Evolutionary conservation across 2,113 vertebrate species (phyloP), one percentile per base, ranked within the genome.

Genomic region (Mystacornis crossleyi): DNA sequence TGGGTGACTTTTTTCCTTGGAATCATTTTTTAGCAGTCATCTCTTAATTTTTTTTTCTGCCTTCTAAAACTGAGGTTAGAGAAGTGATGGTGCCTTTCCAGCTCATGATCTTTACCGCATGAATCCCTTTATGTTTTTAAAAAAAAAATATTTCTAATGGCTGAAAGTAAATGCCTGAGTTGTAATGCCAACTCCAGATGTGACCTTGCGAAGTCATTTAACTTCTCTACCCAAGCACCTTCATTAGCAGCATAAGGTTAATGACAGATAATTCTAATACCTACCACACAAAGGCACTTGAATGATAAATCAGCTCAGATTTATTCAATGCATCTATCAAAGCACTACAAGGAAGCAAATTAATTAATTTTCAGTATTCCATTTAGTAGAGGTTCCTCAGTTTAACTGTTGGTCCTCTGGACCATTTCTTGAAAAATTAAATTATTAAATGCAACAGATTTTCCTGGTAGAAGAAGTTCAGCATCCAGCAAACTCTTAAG

Each of bases 201-300:
- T 75, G 70, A 94, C 81, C 66, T 94, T 96, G 89, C 34, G 62
- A 84, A 91, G 17, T 79, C 36, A 64, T 81, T 93, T 83, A 84
- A 77, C 53, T 81, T 89, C 53, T 47, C 19, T 38, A 43, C 36
- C 14, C 26, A 65, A 80, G 51, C n/a, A 81, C 54, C 77, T 84
- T 94, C 61, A 25, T 72, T 85, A 74, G 16, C 26, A 93, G 31
- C 65, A 50, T 79, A 69, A 95, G 48, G 77, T 71, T 86, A 95
- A 89, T 89, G 75, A 81, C 28, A 81, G 72, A 57, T 93, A 58
- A 92, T 89, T 90, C 51, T 31, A 26, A 85, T 73, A 75, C 31
- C n/a, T 85, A 25, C n/a, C 57, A 50, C 62, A 92, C n/a, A 89
- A 83, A 87, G 53, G 28, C 74, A 45, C 36, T 94, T 89, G 25